Conservation (phyloP, 2,113 vertebrate species). For the Channa argus region DNA sequence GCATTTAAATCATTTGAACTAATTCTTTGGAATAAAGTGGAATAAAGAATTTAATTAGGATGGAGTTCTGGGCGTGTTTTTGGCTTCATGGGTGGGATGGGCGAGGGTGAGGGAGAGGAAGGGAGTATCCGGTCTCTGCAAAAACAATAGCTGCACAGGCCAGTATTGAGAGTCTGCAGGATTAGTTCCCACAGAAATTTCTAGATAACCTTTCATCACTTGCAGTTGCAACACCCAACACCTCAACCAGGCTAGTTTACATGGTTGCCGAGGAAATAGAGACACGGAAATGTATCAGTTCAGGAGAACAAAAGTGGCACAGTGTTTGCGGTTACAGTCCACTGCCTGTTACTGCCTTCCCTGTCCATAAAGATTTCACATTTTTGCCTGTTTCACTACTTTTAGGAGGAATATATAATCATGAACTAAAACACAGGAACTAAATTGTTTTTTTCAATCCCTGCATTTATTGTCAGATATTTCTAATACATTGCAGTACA, state of each 20-base stretch:
- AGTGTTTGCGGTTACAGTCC: constrained; percentile 4
- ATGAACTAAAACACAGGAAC: no score
- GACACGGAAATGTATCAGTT: constrained; percentile 20
- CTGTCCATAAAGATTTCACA: neutral
- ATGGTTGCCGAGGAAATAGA: constrained; percentile 47
- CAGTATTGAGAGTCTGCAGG: constrained; percentile 34
- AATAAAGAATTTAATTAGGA: neutral
- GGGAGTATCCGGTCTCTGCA: constrained; percentile 55
- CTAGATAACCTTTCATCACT: constrained; percentile 59
- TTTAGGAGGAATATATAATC: neutral
- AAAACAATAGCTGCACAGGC: constrained; percentile 48
- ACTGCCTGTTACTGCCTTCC: neutral
- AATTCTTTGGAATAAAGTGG: no score
- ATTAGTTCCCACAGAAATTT: constrained; percentile 49
- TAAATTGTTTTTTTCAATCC: no score
- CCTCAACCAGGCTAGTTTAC: constrained; percentile 21
- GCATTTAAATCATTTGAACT: neutral
- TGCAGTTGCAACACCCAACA: constrained; percentile 39
- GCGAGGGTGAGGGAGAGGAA: constrained; percentile 64
- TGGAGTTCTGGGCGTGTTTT: constrained; percentile 14
- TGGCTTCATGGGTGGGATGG: constrained; percentile 44
- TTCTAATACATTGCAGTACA: no score
- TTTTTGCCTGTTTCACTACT: neutral
- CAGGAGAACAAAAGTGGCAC: constrained; percentile 29
- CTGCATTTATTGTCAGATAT: no score